Base-by-base conservation (phyloP, 2,113 vertebrate species). In the Muscicapa adusta region DNA sequence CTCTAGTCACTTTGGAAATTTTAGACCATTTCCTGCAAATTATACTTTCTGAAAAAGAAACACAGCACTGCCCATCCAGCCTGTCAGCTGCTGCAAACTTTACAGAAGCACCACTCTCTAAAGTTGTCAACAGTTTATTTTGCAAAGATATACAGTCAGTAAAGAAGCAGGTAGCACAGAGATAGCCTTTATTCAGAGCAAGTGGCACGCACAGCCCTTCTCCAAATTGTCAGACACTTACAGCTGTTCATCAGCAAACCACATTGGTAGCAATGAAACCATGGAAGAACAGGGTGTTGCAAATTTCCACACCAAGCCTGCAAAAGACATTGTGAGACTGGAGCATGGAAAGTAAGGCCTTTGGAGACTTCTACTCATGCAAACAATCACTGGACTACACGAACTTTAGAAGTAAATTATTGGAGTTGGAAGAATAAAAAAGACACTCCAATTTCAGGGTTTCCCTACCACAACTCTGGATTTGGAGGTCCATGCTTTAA, bases 381-480 rank as follows among this genome's bases (percentile, higher is more conserved):
- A 96, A 80, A 95, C 66, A 89, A 92, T 88, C 82, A 85, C 48
- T 89, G 77, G 45, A 91, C 56, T 79, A 85, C 86, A 68, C 0
- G 2, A 94, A 88, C 65, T 94, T 96, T 47, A 83, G 54, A 96
- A 95, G 56, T 86, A 95, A 96, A 94, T 92, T 82, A 95, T 43
- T 94, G 54, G 53, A 96, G 23, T 62, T 94, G 93, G 77, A 97
- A 88, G 89, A 95, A 95, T 91, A 88, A 96, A 93, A 95, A 92
- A 91, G 58, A 43, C 68, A 76, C 76, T 91, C 34, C 51, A 63
- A 4, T 95, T 94, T 88, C 82, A 94, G 89, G 93, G 84, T 85
- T 96, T 94, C 85, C 79, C 88, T 91, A 86, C 82, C 76, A 75
- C 70, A 94, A 88, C 82, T 84, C 78, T 79, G 45, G 68, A 66